Percentiles rank a stretch among this genome's conserved stretches.
These are phyloP conservation scores for Aromia moschata DNA, from an alignment of 2,888 invertebrate species.

Conservation along the genomic window DNA sequence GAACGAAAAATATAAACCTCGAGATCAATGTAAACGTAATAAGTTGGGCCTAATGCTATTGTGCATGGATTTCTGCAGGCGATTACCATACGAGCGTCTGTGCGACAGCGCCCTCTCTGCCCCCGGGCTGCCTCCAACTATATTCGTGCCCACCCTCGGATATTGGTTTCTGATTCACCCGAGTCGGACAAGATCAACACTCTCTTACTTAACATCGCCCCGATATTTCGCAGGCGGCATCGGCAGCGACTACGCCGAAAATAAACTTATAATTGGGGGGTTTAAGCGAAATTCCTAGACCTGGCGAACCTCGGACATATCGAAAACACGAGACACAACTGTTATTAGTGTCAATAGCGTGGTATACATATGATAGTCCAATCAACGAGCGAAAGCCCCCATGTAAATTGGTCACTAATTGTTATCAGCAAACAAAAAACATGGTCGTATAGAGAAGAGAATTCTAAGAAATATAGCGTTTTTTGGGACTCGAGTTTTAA, in stretches of 20 bases:
- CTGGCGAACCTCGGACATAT: no score
- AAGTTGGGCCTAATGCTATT: constrained; percentile 64
- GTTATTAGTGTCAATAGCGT: no score
- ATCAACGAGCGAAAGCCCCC: no score
- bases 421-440: no score
- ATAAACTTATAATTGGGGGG: background rate
- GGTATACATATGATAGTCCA: no score
- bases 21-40: constrained; percentile 65
- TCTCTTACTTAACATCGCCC: constrained; percentile 54
- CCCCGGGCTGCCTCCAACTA: constrained; percentile 54
- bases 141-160: constrained; percentile 56
- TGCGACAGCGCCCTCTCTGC: constrained; percentile 55
- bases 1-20: constrained; percentile 64
- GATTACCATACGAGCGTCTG: constrained; percentile 63
- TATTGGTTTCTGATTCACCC: constrained; percentile 64
- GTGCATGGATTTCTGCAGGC: constrained; percentile 63
- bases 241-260: constrained; percentile 22
- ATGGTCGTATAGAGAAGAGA: no score
- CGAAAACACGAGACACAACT: no score
- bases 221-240: constrained; percentile 30
- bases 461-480: no score
- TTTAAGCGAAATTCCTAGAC: no score
- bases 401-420: no score
- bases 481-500: no score
- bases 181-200: constrained; percentile 63